A percentile compares a stretch with the other conserved stretches of the same genome.
These are phyloP conservation scores for Metaphire vulgaris DNA, from an alignment of 1,140 invertebrate genomes.

Conservation along the genomic window DNA sequence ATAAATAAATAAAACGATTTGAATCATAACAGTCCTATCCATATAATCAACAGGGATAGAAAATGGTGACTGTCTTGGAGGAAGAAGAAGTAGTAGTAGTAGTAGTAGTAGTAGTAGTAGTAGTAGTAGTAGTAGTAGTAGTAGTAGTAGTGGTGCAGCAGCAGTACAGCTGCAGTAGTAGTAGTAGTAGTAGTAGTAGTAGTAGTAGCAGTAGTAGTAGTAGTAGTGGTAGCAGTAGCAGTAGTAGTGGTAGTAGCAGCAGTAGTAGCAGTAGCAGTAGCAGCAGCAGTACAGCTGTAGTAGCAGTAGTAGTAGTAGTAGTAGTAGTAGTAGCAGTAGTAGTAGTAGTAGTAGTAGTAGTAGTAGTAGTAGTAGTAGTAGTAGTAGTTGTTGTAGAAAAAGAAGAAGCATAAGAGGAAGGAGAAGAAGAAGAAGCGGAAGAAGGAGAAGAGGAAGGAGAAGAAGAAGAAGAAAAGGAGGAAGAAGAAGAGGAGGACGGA, in stretches of 20 bases:
- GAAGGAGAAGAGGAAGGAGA: not conserved
- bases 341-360: not conserved
- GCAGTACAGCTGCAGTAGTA: not conserved
- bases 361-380: not conserved
- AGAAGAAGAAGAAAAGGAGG: not conserved
- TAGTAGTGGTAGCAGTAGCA: not conserved
- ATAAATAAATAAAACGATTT: no score
- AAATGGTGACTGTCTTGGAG: not conserved
- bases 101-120: not conserved
- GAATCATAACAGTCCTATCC: no score
- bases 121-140: not conserved
- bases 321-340: not conserved
- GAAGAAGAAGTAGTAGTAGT: not conserved
- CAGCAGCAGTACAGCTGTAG: not conserved
- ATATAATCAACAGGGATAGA: no score
- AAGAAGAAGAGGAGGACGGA: slow-evolving; percentile 6
- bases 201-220: not conserved
- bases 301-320: not conserved
- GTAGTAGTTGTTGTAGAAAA: not conserved
- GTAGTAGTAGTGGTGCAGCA: not conserved
- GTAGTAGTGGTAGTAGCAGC: not conserved
- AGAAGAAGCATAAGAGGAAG: not conserved
- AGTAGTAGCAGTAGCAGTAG: not conserved
- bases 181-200: not conserved
- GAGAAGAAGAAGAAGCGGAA: not conserved